Base-by-base conservation (phyloP, 2,113 vertebrate genomes). In the Strix aluco region DNA sequence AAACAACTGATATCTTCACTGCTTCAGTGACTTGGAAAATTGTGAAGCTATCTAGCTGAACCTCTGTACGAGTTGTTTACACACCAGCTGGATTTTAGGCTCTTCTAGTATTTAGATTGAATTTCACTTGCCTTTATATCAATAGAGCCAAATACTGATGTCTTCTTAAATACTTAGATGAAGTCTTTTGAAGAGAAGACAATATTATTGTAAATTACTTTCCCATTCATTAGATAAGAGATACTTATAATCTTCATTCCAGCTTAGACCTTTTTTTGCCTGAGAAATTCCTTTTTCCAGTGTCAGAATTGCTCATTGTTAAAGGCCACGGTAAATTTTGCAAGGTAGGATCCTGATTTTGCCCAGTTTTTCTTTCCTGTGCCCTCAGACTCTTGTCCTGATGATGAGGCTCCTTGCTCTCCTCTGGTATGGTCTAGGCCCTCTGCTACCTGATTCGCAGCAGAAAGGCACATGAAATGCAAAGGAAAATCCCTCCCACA, bases 21-120 rank as follows among this genome's bases (percentile, higher is more conserved):
- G 94, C 81, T 95, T 94, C 94, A 90, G 38, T 92, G 88, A 79
- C 71, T 82, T 91, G 81, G 96, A 96, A 97, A 97, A 96, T 81
- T 96, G 74, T 89, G 71, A 81, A 83, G 74, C 59, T 96, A 79
- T 92, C 87, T 84, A 92, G 65, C 30, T 77, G 81, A 93, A 84
- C 49, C 36, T 94, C 55, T 83, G 27, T 86, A 90, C 0, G 1
- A 57, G 55, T 59, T 92, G 78, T 80, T 94, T 80, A 92, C 74
- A 91, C 81, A 92, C 34, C 63, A 95, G 77, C 57, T 90, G 81
- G 47, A 74, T 80, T 96, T 95, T 86, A 88, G 58, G 19, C 30
- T 94, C 23, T 93, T 91, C 67, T 72, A 84, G 40, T 49, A 89
- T 88, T 96, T 66, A 72, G 19, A 49, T 0, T 69, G 70, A 85